These are phyloP conservation scores for Parascotia fuliginaria DNA, from an alignment of 2,888 invertebrate genomes.

Conservation along the genomic window DNA sequence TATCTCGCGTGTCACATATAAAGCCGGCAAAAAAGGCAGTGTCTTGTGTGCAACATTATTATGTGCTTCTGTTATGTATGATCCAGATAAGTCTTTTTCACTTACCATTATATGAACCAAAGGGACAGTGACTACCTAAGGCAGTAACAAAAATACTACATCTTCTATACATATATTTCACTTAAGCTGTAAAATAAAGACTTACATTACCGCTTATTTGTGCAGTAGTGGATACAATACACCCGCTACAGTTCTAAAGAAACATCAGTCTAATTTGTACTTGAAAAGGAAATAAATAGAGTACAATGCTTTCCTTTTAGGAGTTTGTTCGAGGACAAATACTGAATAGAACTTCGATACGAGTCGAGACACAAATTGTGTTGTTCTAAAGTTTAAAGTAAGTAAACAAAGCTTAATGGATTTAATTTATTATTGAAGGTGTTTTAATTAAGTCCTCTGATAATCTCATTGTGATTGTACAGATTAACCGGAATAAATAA, in stretches of 20 bases:
- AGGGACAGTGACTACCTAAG: too few relatives aligned
- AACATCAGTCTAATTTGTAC: slow-evolving; percentile 66
- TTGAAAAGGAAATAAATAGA: slow-evolving; percentile 65
- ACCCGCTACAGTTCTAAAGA: slow-evolving; percentile 44
- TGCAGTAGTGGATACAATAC: slow-evolving; percentile 38
- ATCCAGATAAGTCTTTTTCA: too few relatives aligned
- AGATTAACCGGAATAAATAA: neutral
- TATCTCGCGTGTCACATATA: too few relatives aligned
- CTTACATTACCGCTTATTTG: slow-evolving; percentile 16
- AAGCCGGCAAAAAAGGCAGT: too few relatives aligned
- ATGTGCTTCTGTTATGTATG: too few relatives aligned
- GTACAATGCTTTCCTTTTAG: slow-evolving; percentile 72
- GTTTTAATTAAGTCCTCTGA: neutral
- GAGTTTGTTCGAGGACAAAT: slow-evolving; percentile 21
- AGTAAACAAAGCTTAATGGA: slow-evolving; percentile 4
- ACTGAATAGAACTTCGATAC: slow-evolving; percentile 15
- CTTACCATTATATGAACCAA: too few relatives aligned
- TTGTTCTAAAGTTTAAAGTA: slow-evolving; percentile 12
- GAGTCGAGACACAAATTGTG: slow-evolving; percentile 15
- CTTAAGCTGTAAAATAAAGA: neutral
- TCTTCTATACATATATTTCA: too few relatives aligned
- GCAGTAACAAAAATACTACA: too few relatives aligned
- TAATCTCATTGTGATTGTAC: neutral
- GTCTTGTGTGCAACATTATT: too few relatives aligned
- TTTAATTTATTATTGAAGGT: neutral